Conservation (phyloP, 2,113 vertebrate genomes). For the Astatotilapia flaviijosephi region DNA sequence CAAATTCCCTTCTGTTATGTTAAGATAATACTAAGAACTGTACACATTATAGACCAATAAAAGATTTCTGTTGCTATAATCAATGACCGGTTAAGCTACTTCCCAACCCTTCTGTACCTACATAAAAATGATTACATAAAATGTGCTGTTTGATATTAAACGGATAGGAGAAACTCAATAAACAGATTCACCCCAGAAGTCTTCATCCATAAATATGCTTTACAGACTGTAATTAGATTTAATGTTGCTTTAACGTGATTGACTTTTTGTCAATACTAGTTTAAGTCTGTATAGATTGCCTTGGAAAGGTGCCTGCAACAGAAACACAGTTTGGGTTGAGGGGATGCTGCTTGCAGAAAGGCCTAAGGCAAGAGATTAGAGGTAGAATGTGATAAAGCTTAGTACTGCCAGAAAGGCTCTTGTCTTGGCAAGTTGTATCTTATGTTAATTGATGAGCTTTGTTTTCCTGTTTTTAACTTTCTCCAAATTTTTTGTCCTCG, state of each 20-base stretch:
- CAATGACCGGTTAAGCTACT: not conserved
- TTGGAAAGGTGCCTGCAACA: constrained; percentile 52
- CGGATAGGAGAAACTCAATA: not conserved
- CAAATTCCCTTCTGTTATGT: not conserved
- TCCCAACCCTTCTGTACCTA: not conserved
- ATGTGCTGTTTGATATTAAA: not conserved
- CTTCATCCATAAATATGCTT: not conserved
- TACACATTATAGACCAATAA: not conserved
- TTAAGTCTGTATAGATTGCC: constrained; percentile 39
- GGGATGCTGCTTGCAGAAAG: constrained; percentile 23
- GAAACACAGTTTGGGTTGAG: constrained; percentile 31
- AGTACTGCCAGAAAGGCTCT: not conserved
- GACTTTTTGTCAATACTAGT: constrained; percentile 27
- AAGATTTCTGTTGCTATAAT: not conserved
- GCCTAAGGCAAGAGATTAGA: constrained; percentile 49
- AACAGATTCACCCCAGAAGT: not conserved
- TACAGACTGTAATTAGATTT: constrained; percentile 14
- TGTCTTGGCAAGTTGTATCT: not conserved
- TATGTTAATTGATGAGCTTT: constrained; percentile 20
- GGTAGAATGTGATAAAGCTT: constrained; percentile 21
- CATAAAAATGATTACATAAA: not conserved
- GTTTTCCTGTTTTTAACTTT: not conserved
- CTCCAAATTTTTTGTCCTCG: not conserved
- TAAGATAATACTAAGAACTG: not conserved
- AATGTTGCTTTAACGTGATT: constrained; percentile 11